Percentiles rank a stretch among this genome's conserved stretches.
Conservation (phyloP, 2,113 vertebrate genomes). For the Hypocryptadius cinnamomeus region DNA sequence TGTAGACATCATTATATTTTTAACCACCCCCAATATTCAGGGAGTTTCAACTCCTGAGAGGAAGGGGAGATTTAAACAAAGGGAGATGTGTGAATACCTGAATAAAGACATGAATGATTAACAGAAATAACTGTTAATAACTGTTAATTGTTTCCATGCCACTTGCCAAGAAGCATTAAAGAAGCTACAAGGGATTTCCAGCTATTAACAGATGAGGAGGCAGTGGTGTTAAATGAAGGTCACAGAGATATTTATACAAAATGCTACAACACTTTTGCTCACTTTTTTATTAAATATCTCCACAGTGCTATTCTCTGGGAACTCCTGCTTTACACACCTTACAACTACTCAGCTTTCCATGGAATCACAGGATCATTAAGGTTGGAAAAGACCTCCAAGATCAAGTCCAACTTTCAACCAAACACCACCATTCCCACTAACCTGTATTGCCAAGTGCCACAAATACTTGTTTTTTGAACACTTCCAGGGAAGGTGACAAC, state of each 20-base stretch:
- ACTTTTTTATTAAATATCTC: neutral
- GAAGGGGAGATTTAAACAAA: neutral
- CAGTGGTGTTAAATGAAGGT: neutral
- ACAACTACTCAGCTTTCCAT: neutral
- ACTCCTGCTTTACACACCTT: neutral
- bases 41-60: neutral
- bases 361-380: fast-evolving
- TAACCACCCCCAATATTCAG: neutral
- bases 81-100: neutral
- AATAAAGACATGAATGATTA: neutral
- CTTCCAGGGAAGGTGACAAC: neutral
- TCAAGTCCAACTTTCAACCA: neutral
- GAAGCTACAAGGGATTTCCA: neutral
- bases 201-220: neutral
- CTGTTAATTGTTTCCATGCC: neutral
- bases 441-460: neutral
- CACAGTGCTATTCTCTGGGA: neutral
- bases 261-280: neutral
- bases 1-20: neutral
- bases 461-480: neutral
- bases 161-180: neutral
- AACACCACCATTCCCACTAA: neutral
- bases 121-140: neutral
- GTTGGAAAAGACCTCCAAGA: neutral
- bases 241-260: neutral